phyloP scores from a whole-genome alignment of 2,113 vertebrate genomes.

The Grammomys surdaster region DNA sequence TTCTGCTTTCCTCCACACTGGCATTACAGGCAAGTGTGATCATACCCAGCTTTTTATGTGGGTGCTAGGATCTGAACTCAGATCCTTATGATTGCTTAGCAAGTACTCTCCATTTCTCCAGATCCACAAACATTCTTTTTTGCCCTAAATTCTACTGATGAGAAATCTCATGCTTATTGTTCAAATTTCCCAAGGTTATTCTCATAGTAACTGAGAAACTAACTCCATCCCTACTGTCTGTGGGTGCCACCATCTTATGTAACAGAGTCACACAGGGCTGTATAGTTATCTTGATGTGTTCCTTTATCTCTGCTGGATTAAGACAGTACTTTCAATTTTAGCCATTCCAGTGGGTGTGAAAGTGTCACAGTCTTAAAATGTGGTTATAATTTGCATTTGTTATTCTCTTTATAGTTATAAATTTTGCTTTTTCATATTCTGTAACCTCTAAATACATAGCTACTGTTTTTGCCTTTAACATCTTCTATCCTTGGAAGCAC shows the following conservation, averaged over 20 bases:
- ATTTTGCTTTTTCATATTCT: neutral
- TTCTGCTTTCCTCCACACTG: neutral
- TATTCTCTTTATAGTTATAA: neutral
- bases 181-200: neutral
- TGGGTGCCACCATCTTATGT: neutral
- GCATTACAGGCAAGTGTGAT: neutral
- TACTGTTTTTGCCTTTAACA: slow-evolving; percentile 7
- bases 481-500: neutral
- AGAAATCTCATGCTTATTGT: neutral
- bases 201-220: neutral
- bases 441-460: neutral
- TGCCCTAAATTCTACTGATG: neutral
- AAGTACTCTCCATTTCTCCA: neutral
- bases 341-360: neutral
- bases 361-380: neutral
- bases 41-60: no score
- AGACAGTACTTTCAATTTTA: slow-evolving; percentile 19
- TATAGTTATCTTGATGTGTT: no score
- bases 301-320: neutral
- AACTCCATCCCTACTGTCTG: neutral
- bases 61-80: neutral
- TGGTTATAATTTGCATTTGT: slow-evolving; percentile 23
- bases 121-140: neutral
- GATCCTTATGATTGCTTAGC: neutral
- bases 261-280: neutral